Evolutionary conservation across 1,140 invertebrate species (phyloP).

Genomic region (Medauroidea extradentata): DNA sequence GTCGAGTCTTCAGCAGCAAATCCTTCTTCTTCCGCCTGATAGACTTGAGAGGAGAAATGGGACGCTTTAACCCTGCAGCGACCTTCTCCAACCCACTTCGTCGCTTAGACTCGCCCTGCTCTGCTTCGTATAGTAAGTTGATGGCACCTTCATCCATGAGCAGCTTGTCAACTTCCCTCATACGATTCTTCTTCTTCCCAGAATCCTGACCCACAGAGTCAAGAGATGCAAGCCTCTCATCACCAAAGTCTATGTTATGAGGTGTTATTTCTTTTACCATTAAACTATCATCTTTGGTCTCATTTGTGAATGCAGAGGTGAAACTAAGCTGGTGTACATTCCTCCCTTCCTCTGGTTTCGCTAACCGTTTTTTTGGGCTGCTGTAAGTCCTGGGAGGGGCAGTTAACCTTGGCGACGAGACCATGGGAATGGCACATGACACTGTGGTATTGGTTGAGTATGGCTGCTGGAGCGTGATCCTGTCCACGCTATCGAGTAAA

Average conservation of each 20-base stretch:
- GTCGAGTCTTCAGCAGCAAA: constrained; percentile 36
- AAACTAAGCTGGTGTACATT: too few species aligned
- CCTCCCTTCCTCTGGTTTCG: background rate
- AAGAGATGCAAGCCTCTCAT: too few species aligned
- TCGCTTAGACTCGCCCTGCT: constrained; percentile 41
- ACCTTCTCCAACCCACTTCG: background rate
- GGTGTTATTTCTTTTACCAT: too few species aligned
- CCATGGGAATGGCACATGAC: background rate
- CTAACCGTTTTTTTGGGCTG: constrained; percentile 3
- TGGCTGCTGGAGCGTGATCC: background rate
- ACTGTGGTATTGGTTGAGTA: background rate
- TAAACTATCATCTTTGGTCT: too few species aligned
- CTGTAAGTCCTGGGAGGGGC: constrained; percentile 8
- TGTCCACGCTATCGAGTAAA: background rate
- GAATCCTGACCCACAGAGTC: too few species aligned
- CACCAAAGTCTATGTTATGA: too few species aligned
- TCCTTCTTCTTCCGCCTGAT: constrained; percentile 23
- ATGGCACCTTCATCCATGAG: constrained; percentile 81
- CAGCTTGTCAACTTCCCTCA: constrained; percentile 66
- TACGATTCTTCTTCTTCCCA: constrained; percentile 1
- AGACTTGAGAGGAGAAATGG: constrained; percentile 6
- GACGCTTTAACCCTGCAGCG: background rate
- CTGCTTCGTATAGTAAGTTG: constrained; percentile 75
- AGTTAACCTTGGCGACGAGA: background rate
- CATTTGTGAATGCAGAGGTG: too few species aligned